A percentile compares a stretch with the other conserved stretches of the same genome.
phyloP scores from a whole-genome alignment of 2,888 invertebrate species.

The Agrochola lota region DNA sequence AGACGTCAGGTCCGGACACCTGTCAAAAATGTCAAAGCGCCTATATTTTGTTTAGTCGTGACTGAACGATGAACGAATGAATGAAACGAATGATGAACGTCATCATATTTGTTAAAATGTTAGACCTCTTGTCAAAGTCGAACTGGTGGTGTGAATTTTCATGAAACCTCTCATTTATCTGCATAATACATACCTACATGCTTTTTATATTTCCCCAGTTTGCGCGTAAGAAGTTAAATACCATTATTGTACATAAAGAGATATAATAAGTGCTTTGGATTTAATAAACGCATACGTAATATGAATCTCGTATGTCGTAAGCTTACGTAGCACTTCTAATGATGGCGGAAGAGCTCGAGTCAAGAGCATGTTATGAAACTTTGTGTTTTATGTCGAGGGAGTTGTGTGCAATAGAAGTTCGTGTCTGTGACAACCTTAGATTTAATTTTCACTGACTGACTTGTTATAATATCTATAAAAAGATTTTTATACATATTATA shows the following conservation, averaged over 20 bases:
- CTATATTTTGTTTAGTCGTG: no score
- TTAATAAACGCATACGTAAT: slow-evolving; percentile 6
- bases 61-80: no score
- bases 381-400: neutral
- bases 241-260: neutral
- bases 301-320: slow-evolving; percentile 6
- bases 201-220: neutral
- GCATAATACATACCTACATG: neutral
- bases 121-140: no score
- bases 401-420: neutral
- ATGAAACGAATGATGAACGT: no score
- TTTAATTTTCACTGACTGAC: neutral
- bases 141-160: neutral
- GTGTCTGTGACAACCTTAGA: neutral
- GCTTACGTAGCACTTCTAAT: neutral
- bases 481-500: no score
- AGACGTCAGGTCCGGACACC: no score
- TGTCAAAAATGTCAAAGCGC: no score
- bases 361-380: neutral
- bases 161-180: neutral
- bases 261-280: neutral
- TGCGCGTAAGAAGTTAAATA: neutral
- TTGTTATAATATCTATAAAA: no score
- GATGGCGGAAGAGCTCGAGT: slow-evolving; percentile 5
- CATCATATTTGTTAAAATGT: no score